These are phyloP conservation scores for Stictocephala bisonia DNA, from an alignment of 2,888 invertebrate genomes.

Conservation along the genomic window DNA sequence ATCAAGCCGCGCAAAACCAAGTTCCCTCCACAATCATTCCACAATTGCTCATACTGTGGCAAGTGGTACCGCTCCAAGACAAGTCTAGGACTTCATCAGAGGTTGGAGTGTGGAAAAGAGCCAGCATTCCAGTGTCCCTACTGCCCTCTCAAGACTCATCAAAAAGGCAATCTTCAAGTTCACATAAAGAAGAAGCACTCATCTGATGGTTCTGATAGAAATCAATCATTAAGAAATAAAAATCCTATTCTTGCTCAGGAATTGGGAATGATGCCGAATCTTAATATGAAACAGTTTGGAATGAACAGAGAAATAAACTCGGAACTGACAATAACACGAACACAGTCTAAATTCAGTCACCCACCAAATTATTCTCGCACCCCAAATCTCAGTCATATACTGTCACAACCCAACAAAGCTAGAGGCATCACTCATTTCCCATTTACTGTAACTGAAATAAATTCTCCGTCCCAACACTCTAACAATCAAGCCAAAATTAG, in stretches of 20 bases:
- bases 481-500: not conserved
- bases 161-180: slow-evolving; percentile 59
- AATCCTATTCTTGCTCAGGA: slow-evolving; percentile 33
- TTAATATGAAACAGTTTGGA: slow-evolving; percentile 3
- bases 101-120: slow-evolving; percentile 62
- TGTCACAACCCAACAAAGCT: slow-evolving; percentile 37
- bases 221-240: slow-evolving; percentile 18
- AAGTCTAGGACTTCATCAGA: slow-evolving; percentile 59
- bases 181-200: slow-evolving; percentile 58
- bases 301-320: slow-evolving; percentile 23
- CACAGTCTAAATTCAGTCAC: not conserved
- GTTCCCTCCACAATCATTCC: slow-evolving; percentile 42
- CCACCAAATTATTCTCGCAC: not conserved
- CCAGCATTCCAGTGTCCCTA: slow-evolving; percentile 61
- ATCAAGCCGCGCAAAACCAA: slow-evolving; percentile 49
- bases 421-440: slow-evolving; percentile 26
- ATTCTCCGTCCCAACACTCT: not conserved
- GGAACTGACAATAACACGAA: slow-evolving; percentile 16
- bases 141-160: slow-evolving; percentile 60
- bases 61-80: slow-evolving; percentile 60
- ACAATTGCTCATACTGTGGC: slow-evolving; percentile 58
- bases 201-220: not conserved
- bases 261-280: slow-evolving; percentile 8
- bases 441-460: not conserved
- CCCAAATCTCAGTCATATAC: slow-evolving; percentile 29